A percentile compares a stretch with the other conserved stretches of the same genome.
phyloP scores from a whole-genome alignment of 37 sponge, comb jelly and placozoan genomes.

The Theonella swinhoei region DNA sequence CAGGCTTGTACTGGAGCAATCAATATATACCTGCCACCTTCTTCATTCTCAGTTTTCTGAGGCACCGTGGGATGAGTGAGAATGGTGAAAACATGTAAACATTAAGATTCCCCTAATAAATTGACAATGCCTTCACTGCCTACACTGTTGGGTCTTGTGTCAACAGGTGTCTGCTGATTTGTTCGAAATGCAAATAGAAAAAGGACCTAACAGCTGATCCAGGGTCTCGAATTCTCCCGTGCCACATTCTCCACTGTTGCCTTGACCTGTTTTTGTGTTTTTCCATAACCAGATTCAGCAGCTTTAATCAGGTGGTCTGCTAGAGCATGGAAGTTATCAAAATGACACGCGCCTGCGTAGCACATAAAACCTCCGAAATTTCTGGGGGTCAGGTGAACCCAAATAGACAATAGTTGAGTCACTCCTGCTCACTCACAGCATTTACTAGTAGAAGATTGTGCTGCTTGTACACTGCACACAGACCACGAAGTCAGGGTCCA shows the following conservation, averaged over 20 bases:
- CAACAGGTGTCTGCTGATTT: neutral
- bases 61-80: constrained; percentile 20
- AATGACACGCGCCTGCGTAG: too few species aligned
- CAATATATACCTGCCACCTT: neutral
- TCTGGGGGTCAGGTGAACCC: too few species aligned
- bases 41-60: constrained; percentile 11
- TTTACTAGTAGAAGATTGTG: too few species aligned
- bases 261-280: too few species aligned
- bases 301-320: too few species aligned
- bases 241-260: neutral
- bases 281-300: too few species aligned
- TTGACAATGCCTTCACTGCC: constrained; percentile 18
- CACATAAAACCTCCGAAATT: too few species aligned
- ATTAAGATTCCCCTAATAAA: neutral
- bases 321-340: too few species aligned
- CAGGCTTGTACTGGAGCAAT: constrained; percentile 37
- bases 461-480: too few species aligned
- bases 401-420: too few species aligned
- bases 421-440: too few species aligned
- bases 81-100: constrained; percentile 21
- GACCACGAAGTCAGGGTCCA: too few species aligned
- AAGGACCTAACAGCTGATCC: constrained; percentile 17
- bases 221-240: constrained; percentile 1
- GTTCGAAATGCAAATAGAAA: constrained; percentile 35
- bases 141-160: constrained; percentile 28